phyloP scores from a whole-genome alignment of 2,888 invertebrate species.

The Tiliacea aurago region DNA sequence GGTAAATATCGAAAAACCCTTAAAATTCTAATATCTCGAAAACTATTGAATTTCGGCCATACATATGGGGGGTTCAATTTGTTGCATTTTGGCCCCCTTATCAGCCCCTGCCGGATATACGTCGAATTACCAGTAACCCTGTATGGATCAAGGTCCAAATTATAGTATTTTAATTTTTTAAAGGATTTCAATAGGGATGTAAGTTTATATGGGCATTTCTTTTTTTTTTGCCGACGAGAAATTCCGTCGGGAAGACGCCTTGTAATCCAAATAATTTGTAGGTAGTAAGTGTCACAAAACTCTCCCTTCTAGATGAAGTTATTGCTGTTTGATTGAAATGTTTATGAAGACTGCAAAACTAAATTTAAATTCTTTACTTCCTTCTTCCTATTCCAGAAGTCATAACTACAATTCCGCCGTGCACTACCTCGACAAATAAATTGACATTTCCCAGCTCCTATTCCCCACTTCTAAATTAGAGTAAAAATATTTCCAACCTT shows the following conservation, averaged over 20 bases:
- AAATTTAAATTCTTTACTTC: not conserved
- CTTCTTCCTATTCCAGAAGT: not conserved
- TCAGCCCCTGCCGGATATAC: no score
- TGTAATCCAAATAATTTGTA: not conserved
- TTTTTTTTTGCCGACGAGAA: not conserved
- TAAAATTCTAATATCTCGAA: no score
- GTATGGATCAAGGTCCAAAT: no score
- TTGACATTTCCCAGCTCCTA: not conserved
- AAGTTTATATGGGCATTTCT: no score
- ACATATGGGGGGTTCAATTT: no score
- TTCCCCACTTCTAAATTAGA: conserved; percentile 26
- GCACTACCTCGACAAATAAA: conserved; percentile 15
- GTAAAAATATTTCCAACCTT: conserved; percentile 37
- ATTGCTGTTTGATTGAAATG: not conserved
- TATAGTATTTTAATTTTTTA: no score
- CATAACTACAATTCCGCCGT: not conserved
- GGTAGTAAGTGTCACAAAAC: not conserved
- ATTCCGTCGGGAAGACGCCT: not conserved
- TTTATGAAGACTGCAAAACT: conserved; percentile 5
- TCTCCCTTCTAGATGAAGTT: no score
- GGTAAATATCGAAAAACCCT: no score
- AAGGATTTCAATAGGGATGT: no score
- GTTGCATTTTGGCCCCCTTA: no score
- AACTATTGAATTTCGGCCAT: no score
- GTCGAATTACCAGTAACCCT: no score